These are phyloP conservation scores for Rhopalosiphum nymphaeae DNA, from an alignment of 2,888 invertebrate species.

Conservation along the genomic window DNA sequence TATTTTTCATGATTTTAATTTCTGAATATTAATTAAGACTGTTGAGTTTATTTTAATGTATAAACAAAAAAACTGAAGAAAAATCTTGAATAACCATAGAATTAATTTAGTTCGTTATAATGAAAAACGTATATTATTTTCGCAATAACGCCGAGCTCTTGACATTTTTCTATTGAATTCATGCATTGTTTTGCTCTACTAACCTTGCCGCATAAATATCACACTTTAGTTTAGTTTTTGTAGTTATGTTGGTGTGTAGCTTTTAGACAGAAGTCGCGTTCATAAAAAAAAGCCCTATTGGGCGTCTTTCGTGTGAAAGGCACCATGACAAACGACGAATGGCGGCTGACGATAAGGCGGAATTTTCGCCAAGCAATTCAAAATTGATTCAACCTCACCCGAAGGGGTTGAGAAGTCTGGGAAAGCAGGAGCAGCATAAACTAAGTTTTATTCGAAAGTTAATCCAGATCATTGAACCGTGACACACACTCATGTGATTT, in stretches of 20 bases:
- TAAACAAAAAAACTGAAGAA: neutral
- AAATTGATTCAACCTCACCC: conserved; percentile 54
- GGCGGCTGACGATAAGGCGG: conserved; percentile 38
- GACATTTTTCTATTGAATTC: neutral
- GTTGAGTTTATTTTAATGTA: neutral
- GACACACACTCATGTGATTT: conserved; percentile 55
- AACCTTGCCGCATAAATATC: conserved; percentile 15
- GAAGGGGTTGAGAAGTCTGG: conserved; percentile 11
- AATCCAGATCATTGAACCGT: conserved; percentile 59
- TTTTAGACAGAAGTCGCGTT: conserved; percentile 18
- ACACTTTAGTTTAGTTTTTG: neutral
- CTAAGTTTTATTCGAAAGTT: conserved; percentile 57
- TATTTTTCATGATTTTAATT: neutral
- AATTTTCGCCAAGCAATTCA: conserved; percentile 52
- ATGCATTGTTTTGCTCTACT: neutral
- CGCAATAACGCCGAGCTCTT: neutral
- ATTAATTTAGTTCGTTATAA: neutral
- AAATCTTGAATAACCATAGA: neutral
- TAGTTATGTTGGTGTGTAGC: neutral
- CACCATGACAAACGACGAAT: conserved; percentile 56
- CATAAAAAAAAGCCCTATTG: neutral
- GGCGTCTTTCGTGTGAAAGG: conserved; percentile 29
- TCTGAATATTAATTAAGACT: neutral
- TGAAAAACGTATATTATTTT: neutral
- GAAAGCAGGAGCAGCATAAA: neutral